Conservation (phyloP, 2,888 invertebrate genomes). For the Stenichneumon culpator region DNA sequence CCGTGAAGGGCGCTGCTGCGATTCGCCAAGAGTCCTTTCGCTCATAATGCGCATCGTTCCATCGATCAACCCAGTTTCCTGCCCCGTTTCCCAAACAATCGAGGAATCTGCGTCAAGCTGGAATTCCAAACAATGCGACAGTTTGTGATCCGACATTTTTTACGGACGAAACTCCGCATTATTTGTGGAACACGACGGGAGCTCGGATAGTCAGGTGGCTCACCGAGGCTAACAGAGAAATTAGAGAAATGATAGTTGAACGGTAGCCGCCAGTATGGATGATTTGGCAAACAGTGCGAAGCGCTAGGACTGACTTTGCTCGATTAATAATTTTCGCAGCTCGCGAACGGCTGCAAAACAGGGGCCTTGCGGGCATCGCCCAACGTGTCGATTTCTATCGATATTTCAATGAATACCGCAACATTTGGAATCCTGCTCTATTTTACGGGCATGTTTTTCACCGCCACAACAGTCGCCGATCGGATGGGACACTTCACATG, state of each 20-base stretch:
- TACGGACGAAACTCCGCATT: conserved; percentile 34
- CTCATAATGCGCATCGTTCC: too few relatives aligned
- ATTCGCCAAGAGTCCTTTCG: too few relatives aligned
- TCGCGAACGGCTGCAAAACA: conserved; percentile 32
- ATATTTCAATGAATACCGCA: conserved; percentile 42
- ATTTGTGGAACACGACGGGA: background rate
- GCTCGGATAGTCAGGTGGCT: background rate
- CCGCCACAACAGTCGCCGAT: background rate
- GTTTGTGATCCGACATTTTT: conserved; percentile 13
- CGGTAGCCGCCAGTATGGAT: background rate
- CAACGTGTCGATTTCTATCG: conserved; percentile 11
- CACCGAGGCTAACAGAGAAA: conserved; percentile 34
- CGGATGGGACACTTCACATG: conserved; percentile 32
- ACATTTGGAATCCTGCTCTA: conserved; percentile 24
- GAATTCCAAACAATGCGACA: conserved; percentile 55
- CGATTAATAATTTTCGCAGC: conserved; percentile 49
- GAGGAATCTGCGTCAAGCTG: conserved; percentile 10
- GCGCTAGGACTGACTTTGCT: conserved; percentile 37
- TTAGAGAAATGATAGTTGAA: conserved; percentile 45
- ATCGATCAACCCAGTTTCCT: too few relatives aligned
- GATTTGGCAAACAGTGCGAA: conserved; percentile 62
- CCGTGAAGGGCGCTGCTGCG: too few relatives aligned
- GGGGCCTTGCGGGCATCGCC: conserved; percentile 4
- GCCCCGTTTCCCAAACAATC: background rate
- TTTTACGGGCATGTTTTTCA: background rate